Conservation (phyloP, 2,113 vertebrate genomes). For the Origma solitaria region DNA sequence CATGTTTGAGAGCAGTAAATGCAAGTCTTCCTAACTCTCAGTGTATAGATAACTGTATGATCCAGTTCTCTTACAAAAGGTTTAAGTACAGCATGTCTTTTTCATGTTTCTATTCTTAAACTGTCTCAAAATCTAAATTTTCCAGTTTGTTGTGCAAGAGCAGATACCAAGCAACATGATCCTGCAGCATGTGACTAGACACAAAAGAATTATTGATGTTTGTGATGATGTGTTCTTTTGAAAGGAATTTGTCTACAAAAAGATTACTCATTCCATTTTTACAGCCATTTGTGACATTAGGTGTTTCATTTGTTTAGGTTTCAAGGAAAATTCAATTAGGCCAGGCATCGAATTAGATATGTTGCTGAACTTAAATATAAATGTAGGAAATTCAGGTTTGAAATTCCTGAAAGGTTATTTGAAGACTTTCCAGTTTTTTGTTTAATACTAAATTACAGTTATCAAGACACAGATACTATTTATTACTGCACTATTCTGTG, state of each 20-base stretch:
- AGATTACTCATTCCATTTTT: not conserved
- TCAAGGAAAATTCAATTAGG: not conserved
- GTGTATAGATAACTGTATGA: not conserved
- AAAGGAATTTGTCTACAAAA: not conserved
- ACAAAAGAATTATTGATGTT: slow-evolving; percentile 9
- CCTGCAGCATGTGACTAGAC: not conserved
- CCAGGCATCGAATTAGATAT: not conserved
- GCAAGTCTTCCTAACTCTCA: not conserved
- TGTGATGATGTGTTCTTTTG: not conserved
- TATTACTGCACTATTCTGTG: not conserved
- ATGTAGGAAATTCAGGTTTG: not conserved
- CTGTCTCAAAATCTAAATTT: not conserved
- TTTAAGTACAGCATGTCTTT: not conserved
- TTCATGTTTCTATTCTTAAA: not conserved
- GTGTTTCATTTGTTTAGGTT: not conserved
- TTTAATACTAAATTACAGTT: not conserved
- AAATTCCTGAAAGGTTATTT: not conserved
- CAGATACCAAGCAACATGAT: not conserved
- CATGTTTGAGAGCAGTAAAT: not conserved
- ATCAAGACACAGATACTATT: not conserved
- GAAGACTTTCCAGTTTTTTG: not conserved
- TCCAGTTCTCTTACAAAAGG: not conserved
- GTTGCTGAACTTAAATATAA: not conserved
- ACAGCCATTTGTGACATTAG: not conserved
- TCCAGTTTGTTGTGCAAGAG: not conserved